Conservation (phyloP, 1,140 invertebrate species). For the Bombus fervidus region DNA sequence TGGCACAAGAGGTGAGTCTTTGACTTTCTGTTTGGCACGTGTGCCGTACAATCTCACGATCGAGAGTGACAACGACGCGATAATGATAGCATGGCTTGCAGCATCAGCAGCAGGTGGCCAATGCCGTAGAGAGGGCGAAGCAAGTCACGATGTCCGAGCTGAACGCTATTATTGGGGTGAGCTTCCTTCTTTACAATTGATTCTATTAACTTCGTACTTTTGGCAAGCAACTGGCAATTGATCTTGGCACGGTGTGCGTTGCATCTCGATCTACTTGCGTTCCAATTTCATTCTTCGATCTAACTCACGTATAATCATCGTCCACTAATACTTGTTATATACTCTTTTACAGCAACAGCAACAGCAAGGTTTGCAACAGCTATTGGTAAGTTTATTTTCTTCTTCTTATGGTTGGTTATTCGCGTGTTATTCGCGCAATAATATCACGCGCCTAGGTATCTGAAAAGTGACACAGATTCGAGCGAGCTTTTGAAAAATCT, state of each 20-base stretch:
- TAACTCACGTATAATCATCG: background rate
- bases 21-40: conserved; percentile 75
- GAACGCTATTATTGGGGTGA: conserved; percentile 94
- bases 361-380: conserved; percentile 79
- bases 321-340: background rate
- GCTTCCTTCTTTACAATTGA: conserved; percentile 72
- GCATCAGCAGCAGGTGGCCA: conserved; percentile 97
- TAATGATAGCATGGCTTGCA: conserved; percentile 82
- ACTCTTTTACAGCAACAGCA: conserved; percentile 76
- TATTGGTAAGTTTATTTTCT: conserved; percentile 73
- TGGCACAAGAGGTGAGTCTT: conserved; percentile 90
- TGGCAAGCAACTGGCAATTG: conserved; percentile 34
- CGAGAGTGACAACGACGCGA: conserved; percentile 79
- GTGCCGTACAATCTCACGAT: conserved; percentile 74
- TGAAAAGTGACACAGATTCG: no score
- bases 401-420: background rate
- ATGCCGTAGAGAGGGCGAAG: conserved; percentile 96
- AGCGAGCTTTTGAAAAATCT: no score
- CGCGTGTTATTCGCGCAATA: no score
- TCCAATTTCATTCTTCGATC: background rate
- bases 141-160: conserved; percentile 97
- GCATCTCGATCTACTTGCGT: background rate
- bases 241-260: conserved; percentile 22
- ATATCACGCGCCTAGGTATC: no score
- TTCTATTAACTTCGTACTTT: conserved; percentile 40